These are phyloP conservation scores for Pangasianodon gigas DNA, from an alignment of 2,113 vertebrate species.

Conservation along the genomic window DNA sequence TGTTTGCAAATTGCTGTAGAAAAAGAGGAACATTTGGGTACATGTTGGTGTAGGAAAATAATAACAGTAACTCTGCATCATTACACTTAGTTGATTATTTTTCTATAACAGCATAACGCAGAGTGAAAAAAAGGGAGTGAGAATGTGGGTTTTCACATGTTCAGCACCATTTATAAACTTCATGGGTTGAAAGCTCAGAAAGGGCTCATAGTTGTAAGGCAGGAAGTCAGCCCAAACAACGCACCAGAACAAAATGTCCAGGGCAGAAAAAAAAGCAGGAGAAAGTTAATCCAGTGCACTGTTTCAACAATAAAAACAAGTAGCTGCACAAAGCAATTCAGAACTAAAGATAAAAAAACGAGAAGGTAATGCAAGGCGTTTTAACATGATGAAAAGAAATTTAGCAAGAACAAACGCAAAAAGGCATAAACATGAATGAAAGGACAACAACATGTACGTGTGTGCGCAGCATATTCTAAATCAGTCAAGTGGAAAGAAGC, in stretches of 20 bases:
- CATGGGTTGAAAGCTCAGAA: not conserved
- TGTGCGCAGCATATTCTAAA: not conserved
- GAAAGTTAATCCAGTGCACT: not conserved
- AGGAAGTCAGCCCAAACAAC: not conserved
- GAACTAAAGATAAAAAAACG: not conserved
- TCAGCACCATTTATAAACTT: not conserved
- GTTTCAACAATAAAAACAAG: not conserved
- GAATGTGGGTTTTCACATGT: not conserved
- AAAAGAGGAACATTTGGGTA: not conserved
- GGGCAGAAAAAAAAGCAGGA: not conserved
- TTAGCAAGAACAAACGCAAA: not conserved
- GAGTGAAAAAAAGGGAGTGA: too few species aligned
- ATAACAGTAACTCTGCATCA: not conserved
- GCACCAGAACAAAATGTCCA: not conserved
- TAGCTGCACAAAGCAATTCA: not conserved
- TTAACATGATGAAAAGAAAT: not conserved
- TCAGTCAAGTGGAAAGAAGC: not conserved
- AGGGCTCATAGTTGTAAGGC: not conserved
- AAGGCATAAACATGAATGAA: not conserved
- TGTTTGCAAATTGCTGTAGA: not conserved
- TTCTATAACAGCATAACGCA: not conserved
- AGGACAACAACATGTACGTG: not conserved
- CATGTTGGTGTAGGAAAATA: not conserved
- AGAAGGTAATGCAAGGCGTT: not conserved
- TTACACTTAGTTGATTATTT: not conserved